Conservation (phyloP, 2,888 invertebrate genomes). For the Drosophila fungiperda region DNA sequence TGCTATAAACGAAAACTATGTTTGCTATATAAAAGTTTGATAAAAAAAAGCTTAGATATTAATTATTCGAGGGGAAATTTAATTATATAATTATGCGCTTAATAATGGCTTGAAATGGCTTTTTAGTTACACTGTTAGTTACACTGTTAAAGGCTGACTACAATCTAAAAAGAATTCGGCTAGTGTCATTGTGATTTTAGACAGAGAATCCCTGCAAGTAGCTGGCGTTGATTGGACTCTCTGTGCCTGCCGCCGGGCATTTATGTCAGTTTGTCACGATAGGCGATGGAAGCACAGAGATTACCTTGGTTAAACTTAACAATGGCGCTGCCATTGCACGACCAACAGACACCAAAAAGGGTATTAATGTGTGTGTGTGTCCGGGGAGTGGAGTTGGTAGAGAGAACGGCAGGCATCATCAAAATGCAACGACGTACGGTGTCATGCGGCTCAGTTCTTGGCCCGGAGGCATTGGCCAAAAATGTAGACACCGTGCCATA, state of each 20-base stretch:
- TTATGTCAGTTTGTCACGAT: slow-evolving; percentile 80
- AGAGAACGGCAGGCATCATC: slow-evolving; percentile 59
- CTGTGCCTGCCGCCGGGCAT: slow-evolving; percentile 75
- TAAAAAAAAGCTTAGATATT: not conserved
- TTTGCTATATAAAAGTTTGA: too few relatives aligned
- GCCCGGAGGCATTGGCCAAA: slow-evolving; percentile 56
- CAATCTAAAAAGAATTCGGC: slow-evolving; percentile 7
- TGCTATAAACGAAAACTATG: not conserved
- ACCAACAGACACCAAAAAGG: slow-evolving; percentile 43
- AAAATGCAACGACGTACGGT: slow-evolving; percentile 69
- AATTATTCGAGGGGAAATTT: not conserved
- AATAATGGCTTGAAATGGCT: not conserved
- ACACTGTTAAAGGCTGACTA: not conserved
- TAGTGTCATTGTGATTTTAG: slow-evolving; percentile 34
- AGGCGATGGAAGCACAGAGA: slow-evolving; percentile 78
- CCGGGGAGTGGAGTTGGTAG: not conserved
- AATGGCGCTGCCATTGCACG: slow-evolving; percentile 74
- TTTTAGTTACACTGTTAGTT: not conserved
- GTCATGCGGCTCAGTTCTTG: slow-evolving; percentile 45
- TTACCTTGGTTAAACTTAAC: slow-evolving; percentile 81
- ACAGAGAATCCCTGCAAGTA: slow-evolving; percentile 64
- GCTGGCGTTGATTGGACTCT: slow-evolving; percentile 80
- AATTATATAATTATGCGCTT: not conserved
- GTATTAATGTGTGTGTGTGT: not conserved
- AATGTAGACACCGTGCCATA: slow-evolving; percentile 23